Conservation (phyloP, 2,888 invertebrate genomes). For the Drosophila koepferae region DNA sequence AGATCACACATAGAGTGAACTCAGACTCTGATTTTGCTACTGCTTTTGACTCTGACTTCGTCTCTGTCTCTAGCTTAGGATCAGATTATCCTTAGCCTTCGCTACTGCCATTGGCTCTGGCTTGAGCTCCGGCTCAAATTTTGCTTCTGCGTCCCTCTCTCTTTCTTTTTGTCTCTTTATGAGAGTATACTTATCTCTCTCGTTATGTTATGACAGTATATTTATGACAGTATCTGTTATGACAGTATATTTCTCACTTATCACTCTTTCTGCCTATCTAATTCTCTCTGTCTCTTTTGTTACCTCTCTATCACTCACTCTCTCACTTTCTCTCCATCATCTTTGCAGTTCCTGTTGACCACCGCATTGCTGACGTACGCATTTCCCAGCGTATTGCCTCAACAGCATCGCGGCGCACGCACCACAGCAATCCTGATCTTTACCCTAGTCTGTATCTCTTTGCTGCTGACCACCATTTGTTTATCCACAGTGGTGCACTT, state of each 20-base stretch:
- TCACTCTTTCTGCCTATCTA: too few species aligned
- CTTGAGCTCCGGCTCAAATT: too few species aligned
- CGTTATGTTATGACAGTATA: not conserved
- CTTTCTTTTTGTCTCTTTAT: not conserved
- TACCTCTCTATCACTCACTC: not conserved
- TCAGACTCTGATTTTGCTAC: too few species aligned
- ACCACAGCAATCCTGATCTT: constrained; percentile 74
- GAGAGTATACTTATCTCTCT: not conserved
- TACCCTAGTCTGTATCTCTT: constrained; percentile 75
- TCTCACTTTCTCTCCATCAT: not conserved
- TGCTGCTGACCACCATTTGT: constrained; percentile 81
- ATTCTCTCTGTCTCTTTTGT: not conserved
- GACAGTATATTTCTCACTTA: too few species aligned
- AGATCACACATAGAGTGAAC: too few species aligned
- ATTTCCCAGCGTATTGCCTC: constrained; percentile 82
- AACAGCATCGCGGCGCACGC: constrained; percentile 74
- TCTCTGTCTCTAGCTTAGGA: too few species aligned
- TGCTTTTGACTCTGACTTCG: too few species aligned
- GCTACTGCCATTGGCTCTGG: too few species aligned
- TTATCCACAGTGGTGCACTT: constrained; percentile 83
- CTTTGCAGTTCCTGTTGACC: constrained; percentile 76
- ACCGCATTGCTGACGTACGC: constrained; percentile 82
- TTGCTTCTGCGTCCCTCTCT: not conserved
- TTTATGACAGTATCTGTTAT: too few species aligned
- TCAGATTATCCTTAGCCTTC: too few species aligned